A percentile compares a stretch with the other conserved stretches of the same genome.
Evolutionary conservation across 2,888 invertebrate genomes (phyloP).

Genomic region (Watsonalla cultraria): DNA sequence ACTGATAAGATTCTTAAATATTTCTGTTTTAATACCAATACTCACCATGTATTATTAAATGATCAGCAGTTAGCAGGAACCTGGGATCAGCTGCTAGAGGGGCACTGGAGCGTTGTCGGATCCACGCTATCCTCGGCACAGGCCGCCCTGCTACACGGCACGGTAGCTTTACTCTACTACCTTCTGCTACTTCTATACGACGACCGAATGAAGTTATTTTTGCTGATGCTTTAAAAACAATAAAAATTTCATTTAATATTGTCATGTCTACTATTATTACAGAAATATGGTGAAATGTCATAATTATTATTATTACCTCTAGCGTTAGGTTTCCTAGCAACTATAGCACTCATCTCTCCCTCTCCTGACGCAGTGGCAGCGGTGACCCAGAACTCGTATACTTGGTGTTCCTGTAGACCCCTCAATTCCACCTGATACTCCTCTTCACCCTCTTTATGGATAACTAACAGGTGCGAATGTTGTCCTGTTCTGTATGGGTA

Average conservation of each 20-base stretch:
- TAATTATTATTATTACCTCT: constrained; percentile 69
- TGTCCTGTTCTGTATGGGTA: constrained; percentile 49
- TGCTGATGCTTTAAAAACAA: constrained; percentile 82
- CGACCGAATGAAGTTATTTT: constrained; percentile 90
- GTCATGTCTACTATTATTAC: too few species aligned
- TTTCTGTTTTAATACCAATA: background rate
- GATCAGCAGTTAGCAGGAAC: constrained; percentile 65
- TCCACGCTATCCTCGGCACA: constrained; percentile 85
- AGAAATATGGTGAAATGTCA: too few species aligned
- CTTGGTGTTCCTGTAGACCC: constrained; percentile 82
- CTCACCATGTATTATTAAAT: constrained; percentile 83
- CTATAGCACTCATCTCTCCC: constrained; percentile 87
- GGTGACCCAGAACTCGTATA: constrained; percentile 93
- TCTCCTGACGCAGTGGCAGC: constrained; percentile 83
- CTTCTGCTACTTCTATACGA: constrained; percentile 79
- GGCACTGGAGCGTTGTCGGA: constrained; percentile 80
- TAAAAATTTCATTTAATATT: background rate
- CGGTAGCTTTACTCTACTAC: constrained; percentile 79
- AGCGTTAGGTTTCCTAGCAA: constrained; percentile 84
- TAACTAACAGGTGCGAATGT: constrained; percentile 53
- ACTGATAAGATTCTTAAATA: too few species aligned
- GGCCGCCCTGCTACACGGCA: constrained; percentile 86
- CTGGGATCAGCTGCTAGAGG: constrained; percentile 65
- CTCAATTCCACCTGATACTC: constrained; percentile 80
- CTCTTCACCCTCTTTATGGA: constrained; percentile 39